phyloP scores from a whole-genome alignment of 2,113 vertebrate species.

The Sander lucioperca region DNA sequence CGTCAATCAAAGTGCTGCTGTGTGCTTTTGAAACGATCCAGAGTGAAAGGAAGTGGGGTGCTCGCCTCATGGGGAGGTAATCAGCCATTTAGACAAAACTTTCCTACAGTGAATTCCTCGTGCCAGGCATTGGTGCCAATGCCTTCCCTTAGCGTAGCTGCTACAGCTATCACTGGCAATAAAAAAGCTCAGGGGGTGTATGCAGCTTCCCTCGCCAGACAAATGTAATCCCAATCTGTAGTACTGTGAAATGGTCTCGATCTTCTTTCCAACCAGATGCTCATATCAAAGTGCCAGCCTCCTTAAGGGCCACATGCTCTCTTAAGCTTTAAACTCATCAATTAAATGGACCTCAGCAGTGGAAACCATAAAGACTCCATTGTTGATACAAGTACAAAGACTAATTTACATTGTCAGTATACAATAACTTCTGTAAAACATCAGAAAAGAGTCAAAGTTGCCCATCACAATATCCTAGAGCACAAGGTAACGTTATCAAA shows the following conservation, averaged over 20 bases:
- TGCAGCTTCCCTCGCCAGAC: neutral
- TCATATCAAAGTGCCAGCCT: neutral
- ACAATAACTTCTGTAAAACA: neutral
- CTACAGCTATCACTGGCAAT: constrained; percentile 19
- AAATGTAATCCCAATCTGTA: constrained; percentile 10
- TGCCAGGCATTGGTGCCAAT: constrained; percentile 31
- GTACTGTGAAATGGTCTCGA: constrained; percentile 13
- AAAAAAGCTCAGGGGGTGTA: constrained; percentile 3
- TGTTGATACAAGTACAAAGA: neutral
- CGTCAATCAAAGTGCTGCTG: constrained; percentile 46
- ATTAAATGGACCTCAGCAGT: neutral
- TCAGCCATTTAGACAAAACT: constrained; percentile 41
- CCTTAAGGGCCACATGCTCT: constrained; percentile 15
- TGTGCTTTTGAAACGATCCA: constrained; percentile 34
- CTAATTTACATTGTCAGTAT: neutral
- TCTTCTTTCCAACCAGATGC: constrained; percentile 20
- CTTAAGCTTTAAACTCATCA: constrained; percentile 8
- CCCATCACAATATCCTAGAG: neutral
- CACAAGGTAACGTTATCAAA: too few species aligned
- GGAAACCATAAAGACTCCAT: constrained; percentile 6
- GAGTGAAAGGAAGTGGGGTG: constrained; percentile 29
- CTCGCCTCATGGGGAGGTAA: constrained; percentile 45
- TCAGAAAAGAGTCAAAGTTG: neutral
- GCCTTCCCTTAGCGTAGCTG: constrained; percentile 8
- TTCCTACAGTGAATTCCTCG: constrained; percentile 19